Base-by-base conservation (phyloP, 2,113 vertebrate species). In the Megalops atlanticus region DNA sequence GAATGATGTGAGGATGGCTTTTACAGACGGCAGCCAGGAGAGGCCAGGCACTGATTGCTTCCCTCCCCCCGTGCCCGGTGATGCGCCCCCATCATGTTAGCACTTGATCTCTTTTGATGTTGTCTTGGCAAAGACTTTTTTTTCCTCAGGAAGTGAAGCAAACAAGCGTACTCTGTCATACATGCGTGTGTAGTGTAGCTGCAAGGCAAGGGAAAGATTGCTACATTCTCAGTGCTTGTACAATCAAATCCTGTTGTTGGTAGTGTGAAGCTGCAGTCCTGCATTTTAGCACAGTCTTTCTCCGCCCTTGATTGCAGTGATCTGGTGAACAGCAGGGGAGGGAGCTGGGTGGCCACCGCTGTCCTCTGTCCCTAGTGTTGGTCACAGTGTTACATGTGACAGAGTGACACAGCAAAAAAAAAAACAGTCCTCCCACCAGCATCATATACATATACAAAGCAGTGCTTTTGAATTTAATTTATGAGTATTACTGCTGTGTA, bases 91-190 rank as follows among this genome's bases (percentile, higher is more conserved):
- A 74, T 43, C 38, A 24, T 18, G 0, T 74, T n/a, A 74, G 18
- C 39, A 41, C 40, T 43, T 27, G 40, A 41, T 74, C 72, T 74
- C n/a, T 18, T n/a, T 43, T 39, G 72, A 43, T 36, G 39, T 74
- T 74, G 38, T 39, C 72, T 74, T 39, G 35, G 33, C 41, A 36
- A n/a, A 11, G 24, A 27, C 36, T 14, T 41, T 31, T 58, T 58
- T 58, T 74, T 74, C 41, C 38, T 74, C 38, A 74, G 39, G 72
- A 41, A 74, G 39, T 43, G 72, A 74, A 43, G 72, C 41, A 43
- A 41, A 74, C 72, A 40, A 74, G 39, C 15, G 7, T 15, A 41
- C 5, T 74, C 21, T 74, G 72, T 74, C 72, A 24, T 74, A 16
- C n/a, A 24, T 43, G n/a, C 31, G n/a, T 31, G 38, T 74, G 72